Conservation (phyloP, 1,140 invertebrate species). For the Caerostris extrusa region DNA sequence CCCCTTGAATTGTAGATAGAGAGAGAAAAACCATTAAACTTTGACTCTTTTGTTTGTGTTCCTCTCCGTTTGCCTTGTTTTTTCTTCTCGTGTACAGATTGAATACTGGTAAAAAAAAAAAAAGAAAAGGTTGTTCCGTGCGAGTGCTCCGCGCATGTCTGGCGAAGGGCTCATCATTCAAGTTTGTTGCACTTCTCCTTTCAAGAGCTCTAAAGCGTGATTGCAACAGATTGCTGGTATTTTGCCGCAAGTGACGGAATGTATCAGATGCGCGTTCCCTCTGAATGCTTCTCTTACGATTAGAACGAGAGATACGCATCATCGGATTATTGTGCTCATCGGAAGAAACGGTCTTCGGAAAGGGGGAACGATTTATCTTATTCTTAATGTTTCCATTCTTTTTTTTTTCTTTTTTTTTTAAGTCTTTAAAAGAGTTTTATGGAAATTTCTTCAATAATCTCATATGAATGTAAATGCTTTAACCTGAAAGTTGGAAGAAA, state of each 20-base stretch:
- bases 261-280: slow-evolving; percentile 21
- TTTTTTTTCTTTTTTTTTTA: neutral
- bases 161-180: neutral
- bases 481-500: neutral
- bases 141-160: slow-evolving; percentile 14
- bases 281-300: neutral
- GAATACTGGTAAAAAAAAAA: neutral
- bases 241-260: slow-evolving; percentile 44
- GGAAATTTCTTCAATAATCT: neutral
- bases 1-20: neutral
- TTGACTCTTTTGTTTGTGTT: slow-evolving; percentile 27
- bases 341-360: neutral
- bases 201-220: slow-evolving; percentile 47
- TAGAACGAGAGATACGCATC: neutral
- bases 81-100: neutral
- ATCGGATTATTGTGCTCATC: slow-evolving; percentile 13
- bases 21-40: slow-evolving; percentile 7
- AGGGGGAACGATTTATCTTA: neutral
- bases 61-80: neutral
- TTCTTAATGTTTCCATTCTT: neutral
- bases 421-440: neutral
- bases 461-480: neutral
- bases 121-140: slow-evolving; percentile 28
- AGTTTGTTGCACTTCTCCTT: slow-evolving; percentile 73
- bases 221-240: slow-evolving; percentile 8